phyloP scores from a whole-genome alignment of 1,140 invertebrate species.

The Ceratina japonica region DNA sequence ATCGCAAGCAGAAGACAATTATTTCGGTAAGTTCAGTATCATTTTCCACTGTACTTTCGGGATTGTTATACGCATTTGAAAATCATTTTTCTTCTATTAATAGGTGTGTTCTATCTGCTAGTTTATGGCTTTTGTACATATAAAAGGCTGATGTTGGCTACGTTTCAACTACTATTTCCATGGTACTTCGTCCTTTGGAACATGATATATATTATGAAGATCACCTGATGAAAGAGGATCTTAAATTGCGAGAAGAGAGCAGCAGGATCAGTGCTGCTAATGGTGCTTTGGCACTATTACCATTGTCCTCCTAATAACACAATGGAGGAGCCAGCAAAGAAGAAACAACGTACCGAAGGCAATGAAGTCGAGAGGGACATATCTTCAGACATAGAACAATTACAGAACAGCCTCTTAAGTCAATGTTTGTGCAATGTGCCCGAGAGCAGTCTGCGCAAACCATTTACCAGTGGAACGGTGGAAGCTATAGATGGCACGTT shows the following conservation, averaged over 20 bases:
- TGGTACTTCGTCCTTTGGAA: conserved; percentile 21
- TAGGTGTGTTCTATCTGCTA: conserved; percentile 18
- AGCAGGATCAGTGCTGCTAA: conserved; percentile 61
- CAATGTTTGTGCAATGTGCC: conserved; percentile 89
- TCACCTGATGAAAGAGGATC: conserved; percentile 49
- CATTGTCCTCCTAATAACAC: conserved; percentile 64
- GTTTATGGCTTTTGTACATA: neutral
- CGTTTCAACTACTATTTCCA: conserved; percentile 1
- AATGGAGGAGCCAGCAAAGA: conserved; percentile 87
- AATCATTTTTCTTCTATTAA: conserved; percentile 10
- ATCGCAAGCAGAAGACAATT: neutral
- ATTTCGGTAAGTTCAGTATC: conserved; percentile 20
- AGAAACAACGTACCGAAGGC: conserved; percentile 84
- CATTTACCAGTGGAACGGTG: conserved; percentile 84
- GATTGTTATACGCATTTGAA: neutral
- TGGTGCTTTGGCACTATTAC: conserved; percentile 70
- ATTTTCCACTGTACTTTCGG: neutral
- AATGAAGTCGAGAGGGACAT: conserved; percentile 81
- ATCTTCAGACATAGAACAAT: conserved; percentile 78
- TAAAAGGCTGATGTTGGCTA: conserved; percentile 38
- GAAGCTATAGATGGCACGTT: conserved; percentile 78
- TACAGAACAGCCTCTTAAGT: conserved; percentile 83
- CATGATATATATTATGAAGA: conserved; percentile 37
- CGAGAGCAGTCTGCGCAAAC: conserved; percentile 84
- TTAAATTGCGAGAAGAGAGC: conserved; percentile 15